Conservation (phyloP, 2,113 vertebrate species). For the Trematocara stigmaticum region DNA sequence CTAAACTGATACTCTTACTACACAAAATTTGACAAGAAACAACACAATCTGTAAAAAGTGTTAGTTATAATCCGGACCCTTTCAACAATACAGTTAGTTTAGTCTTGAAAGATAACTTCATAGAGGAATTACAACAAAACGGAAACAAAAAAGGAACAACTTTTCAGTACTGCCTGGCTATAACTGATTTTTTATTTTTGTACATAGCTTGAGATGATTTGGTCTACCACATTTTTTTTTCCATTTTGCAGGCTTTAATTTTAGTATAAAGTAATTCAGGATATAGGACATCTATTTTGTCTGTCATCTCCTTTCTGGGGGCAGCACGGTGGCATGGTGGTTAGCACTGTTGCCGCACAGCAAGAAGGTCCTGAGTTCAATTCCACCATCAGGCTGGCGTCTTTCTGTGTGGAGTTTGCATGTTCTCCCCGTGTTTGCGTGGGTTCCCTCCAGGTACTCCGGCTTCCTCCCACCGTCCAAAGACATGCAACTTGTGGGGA, state of each 20-base stretch:
- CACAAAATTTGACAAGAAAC: background rate
- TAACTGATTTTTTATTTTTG: background rate
- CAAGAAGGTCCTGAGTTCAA: too few relatives aligned
- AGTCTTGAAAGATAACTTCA: background rate
- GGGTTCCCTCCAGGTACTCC: too few relatives aligned
- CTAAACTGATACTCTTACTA: background rate
- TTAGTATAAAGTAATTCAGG: background rate
- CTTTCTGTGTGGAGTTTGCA: too few relatives aligned
- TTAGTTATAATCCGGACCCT: background rate
- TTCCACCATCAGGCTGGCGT: too few relatives aligned
- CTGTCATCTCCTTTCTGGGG: background rate
- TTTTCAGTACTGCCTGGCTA: background rate
- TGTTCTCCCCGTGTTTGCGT: too few relatives aligned
- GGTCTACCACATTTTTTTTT: background rate
- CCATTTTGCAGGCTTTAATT: background rate
- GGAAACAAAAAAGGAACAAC: background rate
- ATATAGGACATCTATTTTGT: background rate
- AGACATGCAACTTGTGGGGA: too few relatives aligned
- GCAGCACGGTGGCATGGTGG: too few relatives aligned
- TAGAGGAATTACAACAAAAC: background rate
- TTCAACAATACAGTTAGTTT: background rate
- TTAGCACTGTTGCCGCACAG: too few relatives aligned
- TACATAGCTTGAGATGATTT: background rate
- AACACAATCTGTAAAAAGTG: background rate
- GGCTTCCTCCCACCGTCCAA: too few relatives aligned